Evolutionary conservation across 2,888 invertebrate species (phyloP).

Genomic region (Tetropium fuscum): DNA sequence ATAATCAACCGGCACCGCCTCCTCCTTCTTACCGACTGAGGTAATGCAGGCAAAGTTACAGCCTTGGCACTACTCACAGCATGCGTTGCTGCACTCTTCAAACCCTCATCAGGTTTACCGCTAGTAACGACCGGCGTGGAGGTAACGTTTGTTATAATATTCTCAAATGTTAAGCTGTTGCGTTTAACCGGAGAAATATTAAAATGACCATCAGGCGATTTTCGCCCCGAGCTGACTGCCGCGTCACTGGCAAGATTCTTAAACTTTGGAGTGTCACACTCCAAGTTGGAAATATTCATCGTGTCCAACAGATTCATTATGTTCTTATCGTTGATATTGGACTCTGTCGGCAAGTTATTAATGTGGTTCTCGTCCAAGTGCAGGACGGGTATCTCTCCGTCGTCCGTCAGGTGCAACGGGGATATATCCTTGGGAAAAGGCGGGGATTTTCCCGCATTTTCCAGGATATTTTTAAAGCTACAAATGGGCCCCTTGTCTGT

Average conservation of each 20-base stretch:
- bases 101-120: no score
- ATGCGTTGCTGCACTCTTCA: no score
- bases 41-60: no score
- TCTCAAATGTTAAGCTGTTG: conserved; percentile 5
- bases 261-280: conserved; percentile 33
- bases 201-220: neutral
- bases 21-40: no score
- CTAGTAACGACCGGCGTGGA: conserved; percentile 15
- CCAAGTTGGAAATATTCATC: conserved; percentile 37
- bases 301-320: conserved; percentile 38
- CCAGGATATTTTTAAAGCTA: conserved; percentile 36
- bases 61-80: no score
- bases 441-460: conserved; percentile 12
- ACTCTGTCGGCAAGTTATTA: conserved; percentile 31
- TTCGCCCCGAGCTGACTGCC: neutral
- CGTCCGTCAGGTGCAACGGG: conserved; percentile 35
- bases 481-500: conserved; percentile 21
- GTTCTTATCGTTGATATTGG: conserved; percentile 33
- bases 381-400: conserved; percentile 43
- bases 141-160: conserved; percentile 1
- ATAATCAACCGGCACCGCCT: no score
- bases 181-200: neutral
- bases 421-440: conserved; percentile 17
- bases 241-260: conserved; percentile 1
- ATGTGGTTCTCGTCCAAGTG: conserved; percentile 41